phyloP scores from a whole-genome alignment of 2,797 vertebrate genomes.

The Gobio occitaniae region DNA sequence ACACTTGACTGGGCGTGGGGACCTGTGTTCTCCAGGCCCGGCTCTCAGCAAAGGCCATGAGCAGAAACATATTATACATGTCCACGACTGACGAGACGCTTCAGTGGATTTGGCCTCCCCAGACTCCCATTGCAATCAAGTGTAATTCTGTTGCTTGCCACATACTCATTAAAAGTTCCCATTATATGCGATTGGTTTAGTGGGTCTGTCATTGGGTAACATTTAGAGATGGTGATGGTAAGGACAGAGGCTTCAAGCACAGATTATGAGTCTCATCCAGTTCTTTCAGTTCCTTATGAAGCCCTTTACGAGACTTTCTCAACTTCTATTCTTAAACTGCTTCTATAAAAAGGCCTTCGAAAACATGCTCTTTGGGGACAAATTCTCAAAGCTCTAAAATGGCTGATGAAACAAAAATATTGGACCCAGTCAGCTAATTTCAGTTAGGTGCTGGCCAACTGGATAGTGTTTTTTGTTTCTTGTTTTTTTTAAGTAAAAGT shows the following conservation, averaged over 20 bases:
- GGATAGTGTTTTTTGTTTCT: slow-evolving; percentile 38
- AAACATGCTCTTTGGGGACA: slow-evolving; percentile 59
- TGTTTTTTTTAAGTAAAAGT: neutral
- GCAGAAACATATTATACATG: slow-evolving; percentile 41
- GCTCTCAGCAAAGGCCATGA: slow-evolving; percentile 12
- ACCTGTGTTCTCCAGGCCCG: slow-evolving; percentile 17
- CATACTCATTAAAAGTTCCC: slow-evolving; percentile 76
- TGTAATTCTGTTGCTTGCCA: slow-evolving; percentile 75
- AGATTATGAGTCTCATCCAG: slow-evolving; percentile 25
- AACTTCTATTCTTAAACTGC: slow-evolving; percentile 44
- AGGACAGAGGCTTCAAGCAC: slow-evolving; percentile 34
- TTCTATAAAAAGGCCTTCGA: slow-evolving; percentile 35
- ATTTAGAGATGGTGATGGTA: slow-evolving; percentile 45
- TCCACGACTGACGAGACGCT: slow-evolving; percentile 51
- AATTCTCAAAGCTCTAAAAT: slow-evolving; percentile 60
- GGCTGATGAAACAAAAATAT: slow-evolving; percentile 72
- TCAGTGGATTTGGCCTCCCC: slow-evolving; percentile 57
- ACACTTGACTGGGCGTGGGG: slow-evolving; percentile 66
- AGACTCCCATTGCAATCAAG: slow-evolving; percentile 79
- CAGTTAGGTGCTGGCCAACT: slow-evolving; percentile 57
- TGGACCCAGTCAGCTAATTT: slow-evolving; percentile 65
- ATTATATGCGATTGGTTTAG: slow-evolving; percentile 78
- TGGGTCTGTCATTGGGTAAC: slow-evolving; percentile 66
- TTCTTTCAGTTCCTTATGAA: slow-evolving; percentile 49
- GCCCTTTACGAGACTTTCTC: slow-evolving; percentile 42